phyloP scores from a whole-genome alignment of 2,888 invertebrate genomes.

The Linyphia triangularis region DNA sequence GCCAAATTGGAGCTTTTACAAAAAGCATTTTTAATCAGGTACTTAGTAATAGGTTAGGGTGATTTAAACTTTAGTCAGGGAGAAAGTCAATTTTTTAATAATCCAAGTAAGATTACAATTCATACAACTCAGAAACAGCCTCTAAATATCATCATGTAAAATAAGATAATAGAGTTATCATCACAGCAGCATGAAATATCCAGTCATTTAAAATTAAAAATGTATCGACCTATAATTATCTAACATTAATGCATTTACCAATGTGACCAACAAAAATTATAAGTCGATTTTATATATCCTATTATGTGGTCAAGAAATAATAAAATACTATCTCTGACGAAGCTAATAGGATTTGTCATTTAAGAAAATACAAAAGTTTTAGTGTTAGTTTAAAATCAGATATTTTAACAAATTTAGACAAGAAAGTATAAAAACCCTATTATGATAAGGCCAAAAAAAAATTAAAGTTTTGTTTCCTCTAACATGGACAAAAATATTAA shows the following conservation, averaged over 20 bases:
- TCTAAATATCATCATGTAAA: slow-evolving; percentile 81
- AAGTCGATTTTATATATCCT: slow-evolving; percentile 5
- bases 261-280: not conserved
- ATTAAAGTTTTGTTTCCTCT: no score
- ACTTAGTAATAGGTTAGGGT: no score
- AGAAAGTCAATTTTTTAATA: no score
- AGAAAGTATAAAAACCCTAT: no score
- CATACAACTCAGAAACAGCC: slow-evolving; percentile 37
- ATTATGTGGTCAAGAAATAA: slow-evolving; percentile 29
- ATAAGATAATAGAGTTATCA: not conserved
- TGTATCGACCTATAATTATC: not conserved
- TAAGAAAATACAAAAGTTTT: no score
- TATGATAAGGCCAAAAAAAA: no score
- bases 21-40: no score
- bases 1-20: no score
- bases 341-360: slow-evolving; percentile 34
- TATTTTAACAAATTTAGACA: no score
- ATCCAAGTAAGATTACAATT: not conserved
- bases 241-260: not conserved
- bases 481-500: no score
- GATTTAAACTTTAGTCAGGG: no score
- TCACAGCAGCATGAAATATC: not conserved
- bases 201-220: not conserved
- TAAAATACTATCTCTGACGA: not conserved
- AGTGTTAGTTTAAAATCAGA: no score